These are phyloP conservation scores for Amphipyra tragopoginis DNA, from an alignment of 2,888 invertebrate species.

Conservation along the genomic window DNA sequence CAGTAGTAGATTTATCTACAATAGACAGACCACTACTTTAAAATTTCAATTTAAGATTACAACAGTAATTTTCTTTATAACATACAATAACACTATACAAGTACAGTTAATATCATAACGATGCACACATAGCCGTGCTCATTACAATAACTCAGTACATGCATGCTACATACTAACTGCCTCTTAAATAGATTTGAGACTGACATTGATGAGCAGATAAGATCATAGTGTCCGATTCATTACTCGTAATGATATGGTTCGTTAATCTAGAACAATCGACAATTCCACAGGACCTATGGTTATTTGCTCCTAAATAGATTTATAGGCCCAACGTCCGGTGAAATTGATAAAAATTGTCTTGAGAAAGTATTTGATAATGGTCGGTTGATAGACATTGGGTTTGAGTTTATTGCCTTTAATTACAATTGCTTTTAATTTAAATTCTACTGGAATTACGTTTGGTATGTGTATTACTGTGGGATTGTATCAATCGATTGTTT, in stretches of 20 bases:
- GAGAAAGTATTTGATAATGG: slow-evolving; percentile 59
- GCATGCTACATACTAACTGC: slow-evolving; percentile 63
- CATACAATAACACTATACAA: background rate
- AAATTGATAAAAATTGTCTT: slow-evolving; percentile 72
- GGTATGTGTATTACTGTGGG: slow-evolving; percentile 42
- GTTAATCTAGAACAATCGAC: slow-evolving; percentile 87
- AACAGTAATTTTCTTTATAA: background rate
- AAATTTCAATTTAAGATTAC: background rate
- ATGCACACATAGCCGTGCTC: slow-evolving; percentile 31
- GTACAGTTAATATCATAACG: slow-evolving; percentile 2
- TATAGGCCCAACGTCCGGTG: slow-evolving; percentile 71
- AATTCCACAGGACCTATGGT: slow-evolving; percentile 74
- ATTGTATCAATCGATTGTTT: slow-evolving; percentile 24
- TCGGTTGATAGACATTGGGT: slow-evolving; percentile 37
- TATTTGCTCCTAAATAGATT: slow-evolving; percentile 70
- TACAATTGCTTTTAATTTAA: slow-evolving; percentile 40
- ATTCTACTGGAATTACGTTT: slow-evolving; percentile 47
- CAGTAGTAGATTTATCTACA: too few species aligned
- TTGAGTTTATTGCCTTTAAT: slow-evolving; percentile 54
- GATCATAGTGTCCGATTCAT: slow-evolving; percentile 83
- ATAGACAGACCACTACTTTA: background rate
- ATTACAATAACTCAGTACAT: slow-evolving; percentile 55
- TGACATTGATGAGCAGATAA: slow-evolving; percentile 85
- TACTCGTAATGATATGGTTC: slow-evolving; percentile 87
- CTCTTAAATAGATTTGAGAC: slow-evolving; percentile 80